Evolutionary conservation across 2,888 invertebrate species (phyloP), one percentile per base, ranked within the genome.

Genomic region (Zygothrica quintamaculata): DNA sequence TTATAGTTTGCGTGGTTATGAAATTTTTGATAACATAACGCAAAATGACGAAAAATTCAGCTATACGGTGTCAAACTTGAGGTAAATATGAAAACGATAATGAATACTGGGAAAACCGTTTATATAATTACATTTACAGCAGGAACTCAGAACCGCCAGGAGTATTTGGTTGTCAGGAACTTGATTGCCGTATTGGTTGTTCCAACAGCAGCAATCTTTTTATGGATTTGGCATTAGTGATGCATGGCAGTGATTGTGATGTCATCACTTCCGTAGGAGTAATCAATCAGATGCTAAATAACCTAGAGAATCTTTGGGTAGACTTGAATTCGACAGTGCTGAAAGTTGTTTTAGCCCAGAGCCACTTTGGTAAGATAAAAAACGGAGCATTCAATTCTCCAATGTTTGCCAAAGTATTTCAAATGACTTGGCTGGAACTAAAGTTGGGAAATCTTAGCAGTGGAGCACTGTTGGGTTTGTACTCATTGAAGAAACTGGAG

Each of bases 391-490:
- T 90, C 42, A 86, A 87, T 13, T 60, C 77, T 0, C 60, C 77
- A 0, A 80, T 82, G n/a, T 90, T 88, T 50, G 65, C 70, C 0
- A 50, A 66, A 9, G 88, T 87, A 0, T 48, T 78, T 8, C 58
- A 57, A 0, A 65, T 90, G 40, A 55, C 36, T 0, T 65, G 88
- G 58, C 9, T 47, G 1, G 56, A 71, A 2, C 48, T 88, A 0
- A 43, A 81, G 1, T 18, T 89, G 7, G 16, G 48, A 0, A 65
- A 51, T 1, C 47, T 90, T 0, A 59, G 71, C n/a, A 75, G 71
- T 46, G 88, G 88, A 2, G 80, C 84, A 0, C 46, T 90, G 0
- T 62, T 89, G 1, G 90, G 90, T 0, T 67, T 90, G 0, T 69
- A 82, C 1, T 66, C 74, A 0, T 55, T 90, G 0, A 66, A 57